phyloP scores from a whole-genome alignment of 2,888 invertebrate genomes.

The Taenaris catops region DNA sequence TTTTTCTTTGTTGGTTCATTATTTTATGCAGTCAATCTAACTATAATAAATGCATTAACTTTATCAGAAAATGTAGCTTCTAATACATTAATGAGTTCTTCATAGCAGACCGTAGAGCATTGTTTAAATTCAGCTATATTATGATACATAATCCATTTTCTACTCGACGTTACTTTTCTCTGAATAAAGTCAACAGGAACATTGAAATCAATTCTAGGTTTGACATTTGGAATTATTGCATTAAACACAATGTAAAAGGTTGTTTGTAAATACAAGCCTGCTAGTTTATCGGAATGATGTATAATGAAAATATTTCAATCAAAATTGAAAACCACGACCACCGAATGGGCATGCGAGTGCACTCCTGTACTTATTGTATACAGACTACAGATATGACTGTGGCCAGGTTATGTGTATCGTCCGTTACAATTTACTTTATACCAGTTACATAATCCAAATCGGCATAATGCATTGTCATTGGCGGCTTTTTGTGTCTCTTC shows the following conservation, averaged over 20 bases:
- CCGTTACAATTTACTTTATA: slow-evolving; percentile 6
- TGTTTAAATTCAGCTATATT: no score
- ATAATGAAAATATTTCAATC: slow-evolving; percentile 17
- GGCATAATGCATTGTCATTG: no score
- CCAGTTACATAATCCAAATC: no score
- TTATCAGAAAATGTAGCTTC: no score
- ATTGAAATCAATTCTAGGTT: slow-evolving; percentile 17
- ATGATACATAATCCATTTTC: no score
- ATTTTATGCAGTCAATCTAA: no score
- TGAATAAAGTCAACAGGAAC: slow-evolving; percentile 1
- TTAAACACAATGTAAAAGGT: slow-evolving; percentile 30
- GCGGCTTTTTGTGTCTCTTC: slow-evolving; percentile 6
- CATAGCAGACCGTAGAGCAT: no score
- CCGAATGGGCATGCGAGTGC: slow-evolving; percentile 71
- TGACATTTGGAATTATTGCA: slow-evolving; percentile 9
- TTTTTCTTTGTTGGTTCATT: no score
- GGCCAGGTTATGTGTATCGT: not conserved
- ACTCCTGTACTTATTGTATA: slow-evolving; percentile 26
- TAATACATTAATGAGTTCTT: no score
- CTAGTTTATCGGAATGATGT: slow-evolving; percentile 25
- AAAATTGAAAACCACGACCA: slow-evolving; percentile 32
- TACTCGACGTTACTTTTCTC: no score
- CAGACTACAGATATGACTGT: slow-evolving; percentile 2
- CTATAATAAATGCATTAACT: no score
- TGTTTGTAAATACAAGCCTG: slow-evolving; percentile 42